These are phyloP conservation scores for Drosophila multiciliata DNA, from an alignment of 2,888 invertebrate species.

Conservation along the genomic window DNA sequence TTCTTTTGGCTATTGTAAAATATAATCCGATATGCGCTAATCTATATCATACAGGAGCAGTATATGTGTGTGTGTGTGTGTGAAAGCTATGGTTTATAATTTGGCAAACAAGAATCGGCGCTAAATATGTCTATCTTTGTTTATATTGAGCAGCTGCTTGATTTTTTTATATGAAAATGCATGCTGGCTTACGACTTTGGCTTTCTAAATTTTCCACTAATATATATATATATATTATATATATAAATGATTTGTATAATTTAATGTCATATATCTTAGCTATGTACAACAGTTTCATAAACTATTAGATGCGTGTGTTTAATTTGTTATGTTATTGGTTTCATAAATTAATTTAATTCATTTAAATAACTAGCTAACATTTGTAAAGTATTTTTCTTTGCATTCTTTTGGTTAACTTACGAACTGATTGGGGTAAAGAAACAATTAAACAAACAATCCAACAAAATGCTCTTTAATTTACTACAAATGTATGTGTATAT, in stretches of 20 bases:
- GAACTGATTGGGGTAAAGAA: conserved; percentile 41
- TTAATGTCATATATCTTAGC: conserved; percentile 53
- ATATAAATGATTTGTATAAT: conserved; percentile 41
- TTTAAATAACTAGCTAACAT: conserved; percentile 81
- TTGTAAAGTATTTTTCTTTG: conserved; percentile 42
- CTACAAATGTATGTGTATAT: conserved; percentile 46
- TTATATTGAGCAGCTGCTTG: conserved; percentile 40
- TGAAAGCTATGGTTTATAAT: conserved; percentile 32
- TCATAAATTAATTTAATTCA: conserved; percentile 63
- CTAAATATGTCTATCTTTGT: conserved; percentile 29
- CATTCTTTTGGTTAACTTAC: conserved; percentile 31
- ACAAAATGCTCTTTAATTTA: conserved; percentile 54
- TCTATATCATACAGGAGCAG: conserved; percentile 61
- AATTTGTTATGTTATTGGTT: conserved; percentile 28
- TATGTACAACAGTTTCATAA: conserved; percentile 78
- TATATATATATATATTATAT: conserved; percentile 36
- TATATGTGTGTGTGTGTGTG: conserved; percentile 18
- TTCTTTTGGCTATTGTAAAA: conserved; percentile 65
- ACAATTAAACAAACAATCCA: conserved; percentile 62
- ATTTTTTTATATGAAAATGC: conserved; percentile 67
- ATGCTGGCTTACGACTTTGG: conserved; percentile 80
- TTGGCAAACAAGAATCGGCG: conserved; percentile 54
- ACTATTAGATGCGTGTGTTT: conserved; percentile 61
- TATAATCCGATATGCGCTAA: conserved; percentile 39
- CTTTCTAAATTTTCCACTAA: conserved; percentile 48